phyloP scores from a whole-genome alignment of 2,888 invertebrate genomes.

The Cacoxenus indagator region DNA sequence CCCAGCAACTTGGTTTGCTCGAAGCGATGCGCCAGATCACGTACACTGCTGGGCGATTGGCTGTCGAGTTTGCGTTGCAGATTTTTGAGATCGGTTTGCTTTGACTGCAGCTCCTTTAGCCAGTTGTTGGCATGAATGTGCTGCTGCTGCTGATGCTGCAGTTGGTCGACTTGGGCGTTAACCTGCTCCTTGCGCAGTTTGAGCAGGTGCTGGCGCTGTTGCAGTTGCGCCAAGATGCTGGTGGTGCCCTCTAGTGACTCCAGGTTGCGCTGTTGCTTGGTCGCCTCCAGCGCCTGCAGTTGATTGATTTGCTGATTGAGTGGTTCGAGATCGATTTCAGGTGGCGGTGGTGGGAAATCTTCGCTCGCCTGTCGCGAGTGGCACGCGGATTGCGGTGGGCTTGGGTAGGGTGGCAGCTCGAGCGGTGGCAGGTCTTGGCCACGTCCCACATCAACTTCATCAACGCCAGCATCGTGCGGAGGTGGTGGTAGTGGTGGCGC shows the following conservation, averaged over 20 bases:
- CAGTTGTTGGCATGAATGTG: slow-evolving; percentile 69
- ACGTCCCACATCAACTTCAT: slow-evolving; percentile 75
- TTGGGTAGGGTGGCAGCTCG: slow-evolving; percentile 85
- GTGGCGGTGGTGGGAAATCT: slow-evolving; percentile 88
- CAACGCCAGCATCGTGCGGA: slow-evolving; percentile 63
- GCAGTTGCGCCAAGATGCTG: slow-evolving; percentile 76
- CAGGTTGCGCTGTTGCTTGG: slow-evolving; percentile 68
- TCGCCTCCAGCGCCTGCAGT: slow-evolving; percentile 69
- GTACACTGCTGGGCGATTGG: slow-evolving; percentile 72
- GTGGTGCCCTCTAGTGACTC: slow-evolving; percentile 69
- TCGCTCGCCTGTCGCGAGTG: slow-evolving; percentile 90
- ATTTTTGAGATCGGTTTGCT: slow-evolving; percentile 77
- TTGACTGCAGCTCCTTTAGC: slow-evolving; percentile 84
- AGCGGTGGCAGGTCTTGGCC: slow-evolving; percentile 54
- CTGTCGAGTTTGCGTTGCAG: slow-evolving; percentile 50
- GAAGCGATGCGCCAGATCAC: slow-evolving; percentile 86
- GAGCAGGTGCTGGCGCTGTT: slow-evolving; percentile 76
- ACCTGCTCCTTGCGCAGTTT: slow-evolving; percentile 71
- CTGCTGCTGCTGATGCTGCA: slow-evolving; percentile 22
- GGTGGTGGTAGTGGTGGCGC: neutral
- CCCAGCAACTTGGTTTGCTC: slow-evolving; percentile 72
- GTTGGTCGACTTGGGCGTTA: neutral
- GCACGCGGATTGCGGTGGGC: slow-evolving; percentile 81
- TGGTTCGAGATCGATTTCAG: slow-evolving; percentile 77
- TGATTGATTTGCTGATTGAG: slow-evolving; percentile 76